Evolutionary conservation across 2,888 invertebrate species (phyloP).

Genomic region (Chalcosyrphus nemorum): DNA sequence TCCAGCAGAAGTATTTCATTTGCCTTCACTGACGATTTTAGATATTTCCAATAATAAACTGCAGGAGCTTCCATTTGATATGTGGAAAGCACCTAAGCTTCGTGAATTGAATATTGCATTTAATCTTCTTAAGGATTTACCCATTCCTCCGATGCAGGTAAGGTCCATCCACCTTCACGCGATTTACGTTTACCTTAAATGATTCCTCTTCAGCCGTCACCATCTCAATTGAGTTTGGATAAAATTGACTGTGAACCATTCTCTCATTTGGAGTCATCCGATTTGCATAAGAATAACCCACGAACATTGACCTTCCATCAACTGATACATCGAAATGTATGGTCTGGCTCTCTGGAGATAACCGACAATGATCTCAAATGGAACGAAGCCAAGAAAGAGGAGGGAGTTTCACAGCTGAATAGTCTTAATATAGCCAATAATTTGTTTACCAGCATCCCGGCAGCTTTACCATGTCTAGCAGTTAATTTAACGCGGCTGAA

Average conservation of each 20-base stretch:
- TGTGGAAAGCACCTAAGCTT: slow-evolving; percentile 94
- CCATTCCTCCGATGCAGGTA: slow-evolving; percentile 82
- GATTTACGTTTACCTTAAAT: not conserved
- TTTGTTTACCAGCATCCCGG: slow-evolving; percentile 93
- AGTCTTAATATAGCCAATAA: slow-evolving; percentile 95
- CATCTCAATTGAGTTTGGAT: slow-evolving; percentile 78
- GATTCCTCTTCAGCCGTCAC: slow-evolving; percentile 75
- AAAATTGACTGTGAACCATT: slow-evolving; percentile 78
- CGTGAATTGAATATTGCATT: slow-evolving; percentile 94
- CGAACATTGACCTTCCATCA: slow-evolving; percentile 81
- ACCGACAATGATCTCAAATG: slow-evolving; percentile 85
- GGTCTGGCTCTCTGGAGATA: slow-evolving; percentile 87
- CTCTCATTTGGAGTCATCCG: slow-evolving; percentile 75
- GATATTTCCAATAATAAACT: slow-evolving; percentile 98
- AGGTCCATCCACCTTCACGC: not conserved
- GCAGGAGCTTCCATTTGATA: slow-evolving; percentile 89
- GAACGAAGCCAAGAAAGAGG: slow-evolving; percentile 83
- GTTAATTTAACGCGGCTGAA: slow-evolving; percentile 93
- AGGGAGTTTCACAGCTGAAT: slow-evolving; percentile 86
- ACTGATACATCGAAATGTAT: slow-evolving; percentile 89
- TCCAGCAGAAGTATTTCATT: slow-evolving; percentile 90
- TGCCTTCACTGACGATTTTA: slow-evolving; percentile 90
- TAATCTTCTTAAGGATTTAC: slow-evolving; percentile 91
- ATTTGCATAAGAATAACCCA: slow-evolving; percentile 75
- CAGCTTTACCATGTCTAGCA: slow-evolving; percentile 94